These are phyloP conservation scores for Epirrhoe alternata DNA, from an alignment of 2,888 invertebrate species.

Conservation along the genomic window DNA sequence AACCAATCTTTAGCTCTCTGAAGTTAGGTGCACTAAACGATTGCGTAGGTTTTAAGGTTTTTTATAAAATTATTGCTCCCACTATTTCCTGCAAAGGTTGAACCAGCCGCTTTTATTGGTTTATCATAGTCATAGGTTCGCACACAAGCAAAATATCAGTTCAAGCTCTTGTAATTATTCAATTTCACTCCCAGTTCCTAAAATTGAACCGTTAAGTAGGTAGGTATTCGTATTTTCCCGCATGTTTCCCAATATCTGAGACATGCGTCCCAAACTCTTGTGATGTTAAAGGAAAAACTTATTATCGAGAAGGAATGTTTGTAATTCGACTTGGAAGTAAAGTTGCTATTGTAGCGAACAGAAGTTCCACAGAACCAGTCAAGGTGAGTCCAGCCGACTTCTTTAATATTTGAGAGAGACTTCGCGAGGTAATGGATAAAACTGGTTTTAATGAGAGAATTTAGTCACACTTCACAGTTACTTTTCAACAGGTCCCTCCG, in stretches of 20 bases:
- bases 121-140: background rate
- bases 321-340: too few relatives aligned
- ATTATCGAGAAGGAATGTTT: too few relatives aligned
- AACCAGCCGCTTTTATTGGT: background rate
- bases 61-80: too few relatives aligned
- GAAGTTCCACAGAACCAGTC: background rate
- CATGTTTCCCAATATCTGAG: background rate
- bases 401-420: slow-evolving; percentile 12
- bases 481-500: slow-evolving; percentile 10
- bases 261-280: background rate
- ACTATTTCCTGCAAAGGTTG: background rate
- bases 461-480: slow-evolving; percentile 5
- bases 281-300: background rate
- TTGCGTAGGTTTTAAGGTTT: too few relatives aligned
- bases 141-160: background rate
- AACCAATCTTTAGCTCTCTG: too few relatives aligned
- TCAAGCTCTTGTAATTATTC: background rate
- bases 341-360: too few relatives aligned
- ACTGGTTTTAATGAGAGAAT: slow-evolving; percentile 12
- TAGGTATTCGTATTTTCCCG: background rate
- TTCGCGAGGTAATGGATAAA: slow-evolving; percentile 1
- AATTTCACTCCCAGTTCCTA: background rate
- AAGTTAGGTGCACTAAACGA: too few relatives aligned
- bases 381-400: background rate
- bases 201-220: background rate